A percentile compares a stretch with the other conserved stretches of the same genome.
These are phyloP conservation scores for Automeris io DNA, from an alignment of 2,888 invertebrate species.

Conservation along the genomic window DNA sequence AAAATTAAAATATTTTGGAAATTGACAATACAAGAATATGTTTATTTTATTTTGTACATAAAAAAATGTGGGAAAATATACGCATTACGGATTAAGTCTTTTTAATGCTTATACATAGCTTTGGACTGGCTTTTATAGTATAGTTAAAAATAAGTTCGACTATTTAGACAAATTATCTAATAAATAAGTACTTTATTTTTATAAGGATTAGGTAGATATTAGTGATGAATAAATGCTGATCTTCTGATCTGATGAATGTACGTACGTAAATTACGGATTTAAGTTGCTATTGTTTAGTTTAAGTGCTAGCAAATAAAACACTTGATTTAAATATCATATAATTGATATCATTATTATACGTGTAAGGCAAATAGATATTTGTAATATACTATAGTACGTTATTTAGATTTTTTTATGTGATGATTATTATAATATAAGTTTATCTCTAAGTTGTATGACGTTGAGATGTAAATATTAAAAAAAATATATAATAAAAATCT, in stretches of 20 bases:
- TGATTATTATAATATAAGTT: constrained; percentile 49
- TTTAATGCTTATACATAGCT: constrained; percentile 61
- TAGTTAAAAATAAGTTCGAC: constrained; percentile 51
- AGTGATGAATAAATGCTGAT: constrained; percentile 13
- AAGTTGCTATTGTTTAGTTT: not conserved
- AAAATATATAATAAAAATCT: constrained; percentile 56
- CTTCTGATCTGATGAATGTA: constrained; percentile 19
- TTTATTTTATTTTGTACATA: constrained; percentile 56
- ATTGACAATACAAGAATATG: constrained; percentile 15
- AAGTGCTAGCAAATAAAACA: constrained; percentile 15
- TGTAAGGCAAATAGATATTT: constrained; percentile 23
- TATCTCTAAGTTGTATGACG: constrained; percentile 50
- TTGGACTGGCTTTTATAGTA: constrained; percentile 64
- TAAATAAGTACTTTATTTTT: constrained; percentile 1
- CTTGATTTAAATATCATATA: constrained; percentile 24
- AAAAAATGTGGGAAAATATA: constrained; percentile 74
- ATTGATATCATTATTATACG: no score
- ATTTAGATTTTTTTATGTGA: constrained; percentile 61
- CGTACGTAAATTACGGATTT: constrained; percentile 1
- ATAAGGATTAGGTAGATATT: constrained; percentile 7
- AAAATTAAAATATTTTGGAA: constrained; percentile 8
- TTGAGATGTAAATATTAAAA: constrained; percentile 62
- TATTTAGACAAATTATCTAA: constrained; percentile 37
- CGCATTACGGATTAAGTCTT: constrained; percentile 72
- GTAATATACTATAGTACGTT: constrained; percentile 35